Evolutionary conservation across 2,113 vertebrate genomes (phyloP), one percentile per base, ranked within the genome.

Genomic region (Malurus alboscapulatus): DNA sequence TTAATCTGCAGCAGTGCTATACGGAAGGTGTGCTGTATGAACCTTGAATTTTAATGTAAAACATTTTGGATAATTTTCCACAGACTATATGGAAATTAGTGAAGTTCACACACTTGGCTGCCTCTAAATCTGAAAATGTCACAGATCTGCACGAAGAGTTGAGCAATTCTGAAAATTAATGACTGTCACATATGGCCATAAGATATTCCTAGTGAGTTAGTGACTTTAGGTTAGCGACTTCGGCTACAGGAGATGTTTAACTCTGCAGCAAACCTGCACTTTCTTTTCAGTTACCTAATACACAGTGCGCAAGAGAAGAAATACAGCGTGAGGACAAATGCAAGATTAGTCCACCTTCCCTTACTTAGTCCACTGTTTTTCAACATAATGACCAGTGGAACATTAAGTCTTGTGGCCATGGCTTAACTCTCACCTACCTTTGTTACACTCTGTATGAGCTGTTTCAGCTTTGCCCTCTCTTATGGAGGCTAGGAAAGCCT

Each of bases 1-100:
- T 97, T 96, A 95, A 97, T 97, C 97, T 91, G 88, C 61, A 96
- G 94, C 80, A 97, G 65, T 84, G 84, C 67, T 94, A 19, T 69
- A 84, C 0, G 10, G 75, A 96, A 96, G 92, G 91, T 96, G 84
- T 93, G 65, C 58, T 75, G 87, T 42, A 96, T n/a, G 44, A 94
- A 94, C 58, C 91, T 84, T 65, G 93, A 97, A 97, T 97, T 82
- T 95, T 95, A 96, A 96, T 95, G 79, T 30, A 87, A 88, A 94
- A 85, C 85, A 94, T 88, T 75, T 32, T 85, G 71, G 86, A 96
- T 88, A 63, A 72, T 92, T 90, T 95, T 96, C 92, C 92, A 32
- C 50, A 79, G 47, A 45, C 50, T 89, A 58, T 88, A 94, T 85
- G 73, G 75, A 95, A 96, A 96, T 96, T 72, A 93, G 65, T 47